Percentiles rank a stretch among this genome's conserved stretches.
phyloP scores from a whole-genome alignment of 2,888 invertebrate genomes.

The Cheilosia vernalis region DNA sequence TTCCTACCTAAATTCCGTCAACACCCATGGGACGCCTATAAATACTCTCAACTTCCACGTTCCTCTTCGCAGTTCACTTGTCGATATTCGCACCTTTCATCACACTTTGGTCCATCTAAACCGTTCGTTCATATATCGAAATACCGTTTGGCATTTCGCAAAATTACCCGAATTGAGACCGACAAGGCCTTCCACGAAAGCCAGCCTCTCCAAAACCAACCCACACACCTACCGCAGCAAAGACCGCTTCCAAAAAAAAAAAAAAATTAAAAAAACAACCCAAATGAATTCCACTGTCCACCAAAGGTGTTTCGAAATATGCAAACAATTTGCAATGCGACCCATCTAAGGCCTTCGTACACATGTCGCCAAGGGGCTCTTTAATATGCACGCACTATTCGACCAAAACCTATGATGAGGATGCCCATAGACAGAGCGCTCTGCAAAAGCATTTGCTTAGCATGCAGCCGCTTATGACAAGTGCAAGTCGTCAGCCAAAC shows the following conservation, averaged over 20 bases:
- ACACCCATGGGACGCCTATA: too few relatives aligned
- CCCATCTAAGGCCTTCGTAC: slow-evolving; percentile 14
- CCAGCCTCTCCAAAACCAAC: slow-evolving; percentile 10
- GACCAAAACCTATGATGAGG: slow-evolving; percentile 25
- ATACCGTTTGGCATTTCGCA: not conserved
- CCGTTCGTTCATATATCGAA: too few relatives aligned
- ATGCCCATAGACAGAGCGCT: slow-evolving; percentile 45
- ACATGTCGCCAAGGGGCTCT: slow-evolving; percentile 33
- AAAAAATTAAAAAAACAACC: slow-evolving; percentile 1
- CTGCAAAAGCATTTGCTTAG: slow-evolving; percentile 41
- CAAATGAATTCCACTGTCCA: slow-evolving; percentile 30
- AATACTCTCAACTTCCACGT: too few relatives aligned
- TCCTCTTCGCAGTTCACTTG: not conserved
- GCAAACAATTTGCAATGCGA: slow-evolving; percentile 52
- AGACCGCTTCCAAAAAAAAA: slow-evolving; percentile 37
- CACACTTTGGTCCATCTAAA: too few relatives aligned
- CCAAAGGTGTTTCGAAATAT: slow-evolving; percentile 62
- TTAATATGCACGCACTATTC: slow-evolving; percentile 38
- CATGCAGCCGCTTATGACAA: slow-evolving; percentile 51
- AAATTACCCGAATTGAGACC: slow-evolving; percentile 1
- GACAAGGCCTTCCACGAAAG: not conserved
- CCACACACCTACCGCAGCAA: slow-evolving; percentile 20
- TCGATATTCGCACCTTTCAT: not conserved
- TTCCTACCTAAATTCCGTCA: too few relatives aligned
- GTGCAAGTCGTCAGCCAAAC: not conserved